Evolutionary conservation across 2,888 invertebrate genomes (phyloP), one percentile per base, ranked within the genome.

Genomic region (Ormia ochracea): DNA sequence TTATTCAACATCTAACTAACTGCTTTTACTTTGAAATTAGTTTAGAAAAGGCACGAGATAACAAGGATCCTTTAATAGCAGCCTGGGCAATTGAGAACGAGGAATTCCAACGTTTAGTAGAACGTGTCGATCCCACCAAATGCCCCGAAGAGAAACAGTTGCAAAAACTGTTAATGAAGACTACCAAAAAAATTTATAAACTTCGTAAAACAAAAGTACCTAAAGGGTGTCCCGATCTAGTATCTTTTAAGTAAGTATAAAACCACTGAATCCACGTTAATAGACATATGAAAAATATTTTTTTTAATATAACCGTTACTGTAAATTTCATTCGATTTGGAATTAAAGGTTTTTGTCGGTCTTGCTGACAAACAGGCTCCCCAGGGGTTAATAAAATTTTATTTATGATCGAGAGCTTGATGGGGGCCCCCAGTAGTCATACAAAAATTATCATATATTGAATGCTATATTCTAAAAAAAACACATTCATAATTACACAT

Each of bases 101-200:
- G 85, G 94, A 95, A 82, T 94, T 98, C 84, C 94, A 95, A 84
- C 92, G 93, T 82, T 92, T 96, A 61, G 84, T 91, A 54, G 90
- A 91, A 84, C 90, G 90, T 81, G 87, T 88, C 74, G 87, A 89
- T 85, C 87, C 90, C 5, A 85, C 87, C 63, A 89, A 89, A 81
- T 87, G 87, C n/a, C 88, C 89, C 7, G 90, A 90, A 80, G 94
- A 95, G 85, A 90, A 90, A 68, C 87, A 88, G 72, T 92, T 95
- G 83, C 93, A 95, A 89, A 94, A 95, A 84, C 93, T 97, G 89
- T 91, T 98, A 83, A 93, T 94, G 90, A 94, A 95, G 87, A 96
- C 97, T 10, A 96, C 96, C 76, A 93, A 96, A 86, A 98, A 98
- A 90, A 96, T 98, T 84, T 96, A 97, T 90, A 94, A 96, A 84